These are phyloP conservation scores for Drosophila saltans DNA, from an alignment of 1,140 invertebrate genomes.

Conservation along the genomic window DNA sequence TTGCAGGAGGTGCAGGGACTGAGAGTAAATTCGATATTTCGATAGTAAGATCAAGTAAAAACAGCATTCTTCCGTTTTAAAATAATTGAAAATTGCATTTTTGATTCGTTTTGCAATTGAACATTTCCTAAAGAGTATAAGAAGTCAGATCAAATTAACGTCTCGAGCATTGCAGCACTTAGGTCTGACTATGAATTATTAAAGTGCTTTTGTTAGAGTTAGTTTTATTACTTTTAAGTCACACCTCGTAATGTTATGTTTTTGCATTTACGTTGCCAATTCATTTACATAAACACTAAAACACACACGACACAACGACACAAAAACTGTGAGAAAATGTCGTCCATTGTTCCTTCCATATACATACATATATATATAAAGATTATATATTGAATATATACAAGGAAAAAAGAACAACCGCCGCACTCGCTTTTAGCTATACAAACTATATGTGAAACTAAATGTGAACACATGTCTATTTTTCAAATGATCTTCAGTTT, in stretches of 20 bases:
- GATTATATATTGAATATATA: conserved; percentile 13
- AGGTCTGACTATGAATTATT: too few species aligned
- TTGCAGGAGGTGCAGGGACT: too few species aligned
- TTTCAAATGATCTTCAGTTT: conserved; percentile 37
- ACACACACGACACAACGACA: conserved; percentile 49
- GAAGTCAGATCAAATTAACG: too few species aligned
- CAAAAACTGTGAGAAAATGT: conserved; percentile 63
- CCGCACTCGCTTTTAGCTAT: conserved; percentile 67
- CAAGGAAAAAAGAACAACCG: conserved; percentile 44
- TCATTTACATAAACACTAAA: conserved; percentile 30
- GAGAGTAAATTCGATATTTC: too few species aligned
- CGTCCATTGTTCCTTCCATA: conserved; percentile 81
- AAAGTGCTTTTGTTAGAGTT: background rate
- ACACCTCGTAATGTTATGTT: conserved; percentile 51
- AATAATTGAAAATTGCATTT: too few species aligned
- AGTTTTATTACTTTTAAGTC: background rate
- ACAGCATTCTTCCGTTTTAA: too few species aligned
- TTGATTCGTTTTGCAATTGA: too few species aligned
- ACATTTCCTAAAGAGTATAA: too few species aligned
- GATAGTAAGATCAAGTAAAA: background rate
- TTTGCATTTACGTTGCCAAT: conserved; percentile 70
- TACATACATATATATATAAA: conserved; percentile 20
- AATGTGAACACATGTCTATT: conserved; percentile 39
- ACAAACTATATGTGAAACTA: conserved; percentile 8
- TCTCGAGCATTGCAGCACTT: too few species aligned